phyloP scores from a whole-genome alignment of 2,888 invertebrate genomes.

The Troides aeacus region DNA sequence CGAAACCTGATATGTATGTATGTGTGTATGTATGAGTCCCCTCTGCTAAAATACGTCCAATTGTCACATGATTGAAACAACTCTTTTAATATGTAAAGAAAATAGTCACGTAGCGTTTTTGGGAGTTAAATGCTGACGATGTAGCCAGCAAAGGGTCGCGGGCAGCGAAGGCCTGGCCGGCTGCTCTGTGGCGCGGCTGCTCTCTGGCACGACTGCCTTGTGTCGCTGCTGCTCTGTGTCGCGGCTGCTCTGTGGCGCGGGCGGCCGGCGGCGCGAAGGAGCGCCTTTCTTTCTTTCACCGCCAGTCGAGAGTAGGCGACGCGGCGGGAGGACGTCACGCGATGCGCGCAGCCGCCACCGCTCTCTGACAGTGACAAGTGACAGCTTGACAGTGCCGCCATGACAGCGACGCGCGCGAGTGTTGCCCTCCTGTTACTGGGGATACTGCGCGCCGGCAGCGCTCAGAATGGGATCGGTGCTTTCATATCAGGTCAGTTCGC shows the following conservation, averaged over 20 bases:
- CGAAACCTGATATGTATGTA: too few species aligned
- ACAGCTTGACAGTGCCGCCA: slow-evolving; percentile 48
- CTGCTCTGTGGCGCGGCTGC: too few species aligned
- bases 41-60: too few species aligned
- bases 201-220: too few species aligned
- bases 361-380: slow-evolving; percentile 35
- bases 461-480: slow-evolving; percentile 89
- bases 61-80: too few species aligned
- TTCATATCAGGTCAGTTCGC: slow-evolving; percentile 86
- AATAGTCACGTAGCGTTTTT: too few species aligned
- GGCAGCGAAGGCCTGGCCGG: too few species aligned
- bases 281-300: slow-evolving; percentile 62
- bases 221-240: too few species aligned
- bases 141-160: too few species aligned
- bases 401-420: slow-evolving; percentile 50
- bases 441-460: slow-evolving; percentile 43
- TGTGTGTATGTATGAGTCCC: too few species aligned
- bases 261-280: slow-evolving; percentile 34
- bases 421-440: slow-evolving; percentile 48
- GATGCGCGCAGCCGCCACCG: slow-evolving; percentile 50
- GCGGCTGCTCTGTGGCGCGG: slow-evolving; percentile 33
- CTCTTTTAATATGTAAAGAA: too few species aligned
- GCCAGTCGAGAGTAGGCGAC: slow-evolving; percentile 53
- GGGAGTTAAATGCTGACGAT: too few species aligned
- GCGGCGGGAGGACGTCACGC: slow-evolving; percentile 58